Evolutionary conservation across 2,113 vertebrate genomes (phyloP).

Genomic region (Bubo scandiacus): DNA sequence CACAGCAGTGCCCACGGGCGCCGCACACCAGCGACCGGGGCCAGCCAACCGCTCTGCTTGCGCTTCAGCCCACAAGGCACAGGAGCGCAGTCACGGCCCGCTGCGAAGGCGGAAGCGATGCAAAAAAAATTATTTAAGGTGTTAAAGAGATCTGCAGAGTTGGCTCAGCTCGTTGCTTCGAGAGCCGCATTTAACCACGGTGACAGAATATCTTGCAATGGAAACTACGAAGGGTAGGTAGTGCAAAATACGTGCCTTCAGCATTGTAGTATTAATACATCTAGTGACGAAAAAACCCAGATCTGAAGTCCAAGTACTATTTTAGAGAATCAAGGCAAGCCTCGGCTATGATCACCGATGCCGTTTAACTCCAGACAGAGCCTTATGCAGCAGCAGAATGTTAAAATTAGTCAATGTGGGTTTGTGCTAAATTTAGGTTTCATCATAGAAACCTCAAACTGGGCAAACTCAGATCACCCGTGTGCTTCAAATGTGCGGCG

Average conservation of each 20-base stretch:
- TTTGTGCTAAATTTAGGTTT: background rate
- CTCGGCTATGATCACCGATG: background rate
- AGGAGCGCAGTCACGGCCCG: background rate
- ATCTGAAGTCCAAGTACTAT: background rate
- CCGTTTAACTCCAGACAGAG: background rate
- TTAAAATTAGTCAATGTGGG: background rate
- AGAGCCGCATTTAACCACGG: background rate
- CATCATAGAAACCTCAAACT: background rate
- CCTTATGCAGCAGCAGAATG: background rate
- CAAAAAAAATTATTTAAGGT: background rate
- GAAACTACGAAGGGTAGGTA: background rate
- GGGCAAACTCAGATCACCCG: background rate
- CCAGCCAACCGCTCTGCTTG: background rate
- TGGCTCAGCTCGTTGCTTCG: background rate
- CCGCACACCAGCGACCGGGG: accelerated
- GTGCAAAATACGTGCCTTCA: accelerated
- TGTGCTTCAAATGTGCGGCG: accelerated
- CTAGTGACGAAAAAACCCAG: background rate
- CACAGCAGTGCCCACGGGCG: too few relatives aligned
- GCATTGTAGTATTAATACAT: background rate
- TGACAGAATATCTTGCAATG: background rate
- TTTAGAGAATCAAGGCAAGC: background rate
- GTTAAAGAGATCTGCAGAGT: background rate
- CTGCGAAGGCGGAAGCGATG: background rate
- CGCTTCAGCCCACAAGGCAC: accelerated